A percentile compares a stretch with the other conserved stretches of the same genome.
Conservation (phyloP, 2,113 vertebrate genomes). For the Chrysochloris asiatica region DNA sequence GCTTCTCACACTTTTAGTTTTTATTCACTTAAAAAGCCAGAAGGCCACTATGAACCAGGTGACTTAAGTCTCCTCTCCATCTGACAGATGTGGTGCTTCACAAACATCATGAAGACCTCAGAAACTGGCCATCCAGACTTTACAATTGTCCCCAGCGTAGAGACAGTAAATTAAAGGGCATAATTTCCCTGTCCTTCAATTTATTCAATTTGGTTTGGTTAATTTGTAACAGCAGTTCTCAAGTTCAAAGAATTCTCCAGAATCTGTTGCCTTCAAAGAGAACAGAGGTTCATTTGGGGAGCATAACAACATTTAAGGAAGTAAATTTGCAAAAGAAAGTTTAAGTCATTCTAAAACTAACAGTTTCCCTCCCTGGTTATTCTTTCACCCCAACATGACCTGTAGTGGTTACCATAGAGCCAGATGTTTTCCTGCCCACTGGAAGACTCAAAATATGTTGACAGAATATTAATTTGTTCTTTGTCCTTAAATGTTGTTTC, state of each 20-base stretch:
- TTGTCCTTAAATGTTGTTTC: slow-evolving; percentile 55
- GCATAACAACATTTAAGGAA: background rate
- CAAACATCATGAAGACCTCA: background rate
- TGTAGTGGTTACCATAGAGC: slow-evolving; percentile 57
- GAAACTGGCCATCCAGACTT: background rate
- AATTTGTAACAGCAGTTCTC: background rate
- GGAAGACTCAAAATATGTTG: slow-evolving; percentile 50
- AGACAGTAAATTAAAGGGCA: background rate
- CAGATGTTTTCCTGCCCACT: slow-evolving; percentile 25
- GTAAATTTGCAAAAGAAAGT: slow-evolving; percentile 15
- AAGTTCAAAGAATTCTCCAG: background rate
- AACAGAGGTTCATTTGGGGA: background rate
- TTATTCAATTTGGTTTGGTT: background rate
- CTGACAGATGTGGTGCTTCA: background rate
- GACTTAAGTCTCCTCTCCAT: background rate
- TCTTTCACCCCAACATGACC: background rate
- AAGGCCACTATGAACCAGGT: background rate
- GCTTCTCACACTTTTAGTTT: background rate
- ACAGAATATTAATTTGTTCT: slow-evolving; percentile 52
- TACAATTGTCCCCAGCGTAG: background rate
- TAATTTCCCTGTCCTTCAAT: background rate
- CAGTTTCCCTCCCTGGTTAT: slow-evolving; percentile 6
- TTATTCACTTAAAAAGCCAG: background rate
- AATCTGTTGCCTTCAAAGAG: background rate
- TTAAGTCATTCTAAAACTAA: slow-evolving; percentile 4